Conservation (phyloP, 2,797 vertebrate genomes). For the Phoebastria nigripes region DNA sequence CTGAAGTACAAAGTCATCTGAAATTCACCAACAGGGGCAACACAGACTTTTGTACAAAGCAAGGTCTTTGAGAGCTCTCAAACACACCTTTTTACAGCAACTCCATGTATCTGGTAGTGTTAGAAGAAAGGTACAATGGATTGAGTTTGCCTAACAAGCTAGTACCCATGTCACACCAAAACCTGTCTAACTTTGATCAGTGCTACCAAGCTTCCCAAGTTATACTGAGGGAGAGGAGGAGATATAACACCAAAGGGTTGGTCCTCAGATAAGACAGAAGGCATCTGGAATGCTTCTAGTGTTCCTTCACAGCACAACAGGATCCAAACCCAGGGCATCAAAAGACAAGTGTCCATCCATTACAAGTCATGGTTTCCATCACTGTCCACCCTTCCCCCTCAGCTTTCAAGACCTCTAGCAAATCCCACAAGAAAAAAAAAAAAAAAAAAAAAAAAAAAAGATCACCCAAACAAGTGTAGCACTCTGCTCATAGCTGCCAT, state of each 20-base stretch:
- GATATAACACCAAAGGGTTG: neutral
- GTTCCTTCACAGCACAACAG: neutral
- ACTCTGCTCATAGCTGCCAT: neutral
- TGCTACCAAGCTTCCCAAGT: neutral
- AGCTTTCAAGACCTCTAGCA: neutral
- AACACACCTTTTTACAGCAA: neutral
- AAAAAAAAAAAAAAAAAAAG: accelerated
- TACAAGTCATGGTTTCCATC: neutral
- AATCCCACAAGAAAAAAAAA: neutral
- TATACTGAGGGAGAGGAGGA: neutral
- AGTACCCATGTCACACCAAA: neutral
- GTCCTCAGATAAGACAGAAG: neutral
- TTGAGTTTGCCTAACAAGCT: neutral
- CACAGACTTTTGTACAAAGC: neutral
- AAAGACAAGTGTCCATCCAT: neutral
- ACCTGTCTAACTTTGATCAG: neutral
- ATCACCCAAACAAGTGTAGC: neutral
- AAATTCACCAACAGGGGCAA: neutral
- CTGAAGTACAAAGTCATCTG: neutral
- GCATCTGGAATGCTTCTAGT: neutral
- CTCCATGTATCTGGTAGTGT: accelerated
- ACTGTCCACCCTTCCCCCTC: neutral
- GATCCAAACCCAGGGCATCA: neutral
- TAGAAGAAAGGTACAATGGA: neutral
- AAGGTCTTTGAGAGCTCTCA: neutral